phyloP scores from a whole-genome alignment of 2,888 invertebrate species.

The Leucoma salicis region DNA sequence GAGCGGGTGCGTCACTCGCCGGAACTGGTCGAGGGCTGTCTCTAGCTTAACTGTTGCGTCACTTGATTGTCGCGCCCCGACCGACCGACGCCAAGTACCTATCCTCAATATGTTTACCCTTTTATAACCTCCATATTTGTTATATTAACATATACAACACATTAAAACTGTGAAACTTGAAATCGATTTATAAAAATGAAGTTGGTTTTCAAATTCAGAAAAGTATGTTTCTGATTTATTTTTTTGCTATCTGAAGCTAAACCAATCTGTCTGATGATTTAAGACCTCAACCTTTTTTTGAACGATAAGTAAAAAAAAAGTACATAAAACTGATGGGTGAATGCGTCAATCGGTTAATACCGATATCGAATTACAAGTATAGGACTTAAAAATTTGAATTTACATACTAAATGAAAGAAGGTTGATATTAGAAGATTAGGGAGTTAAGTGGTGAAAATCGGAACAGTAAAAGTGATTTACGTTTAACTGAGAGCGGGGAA shows the following conservation, averaged over 20 bases:
- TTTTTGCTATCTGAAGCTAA: constrained; percentile 24
- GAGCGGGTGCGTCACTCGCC: constrained; percentile 61
- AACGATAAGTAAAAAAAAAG: no score
- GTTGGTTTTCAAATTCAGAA: not conserved
- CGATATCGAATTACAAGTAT: constrained; percentile 34
- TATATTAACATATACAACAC: constrained; percentile 18
- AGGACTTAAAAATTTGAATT: constrained; percentile 40
- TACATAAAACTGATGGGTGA: no score
- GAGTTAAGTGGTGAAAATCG: constrained; percentile 67
- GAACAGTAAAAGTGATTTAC: constrained; percentile 79
- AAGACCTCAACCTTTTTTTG: no score
- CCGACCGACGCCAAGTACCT: constrained; percentile 26
- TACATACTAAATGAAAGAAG: constrained; percentile 48
- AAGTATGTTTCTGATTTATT: constrained; percentile 10
- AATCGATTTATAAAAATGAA: not conserved
- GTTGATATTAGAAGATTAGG: constrained; percentile 58
- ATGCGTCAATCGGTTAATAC: constrained; percentile 29
- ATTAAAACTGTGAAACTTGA: not conserved
- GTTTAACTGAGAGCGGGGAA: constrained; percentile 73
- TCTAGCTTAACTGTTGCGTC: constrained; percentile 77
- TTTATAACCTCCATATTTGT: constrained; percentile 17
- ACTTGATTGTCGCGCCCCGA: constrained; percentile 61
- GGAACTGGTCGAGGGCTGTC: constrained; percentile 73
- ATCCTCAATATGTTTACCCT: constrained; percentile 28
- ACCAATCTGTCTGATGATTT: constrained; percentile 25